phyloP scores from a whole-genome alignment of 2,888 invertebrate species.

The Lepidocyrtinus sp. region DNA sequence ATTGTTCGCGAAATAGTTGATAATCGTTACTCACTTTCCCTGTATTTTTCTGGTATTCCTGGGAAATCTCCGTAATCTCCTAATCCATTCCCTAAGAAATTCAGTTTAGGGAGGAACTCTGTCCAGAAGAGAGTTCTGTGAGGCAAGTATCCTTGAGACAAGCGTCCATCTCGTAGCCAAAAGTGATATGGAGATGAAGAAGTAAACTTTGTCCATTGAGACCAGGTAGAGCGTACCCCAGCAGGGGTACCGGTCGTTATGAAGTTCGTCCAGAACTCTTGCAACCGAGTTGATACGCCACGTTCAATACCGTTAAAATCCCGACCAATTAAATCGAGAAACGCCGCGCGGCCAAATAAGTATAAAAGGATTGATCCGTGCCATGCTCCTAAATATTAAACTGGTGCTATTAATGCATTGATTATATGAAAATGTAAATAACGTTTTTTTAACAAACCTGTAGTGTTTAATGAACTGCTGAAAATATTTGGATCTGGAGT shows the following conservation, averaged over 20 bases:
- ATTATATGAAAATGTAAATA: not conserved
- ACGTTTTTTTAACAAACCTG: conserved; percentile 53
- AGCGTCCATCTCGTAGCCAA: conserved; percentile 77
- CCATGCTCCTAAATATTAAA: conserved; percentile 63
- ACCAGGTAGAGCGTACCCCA: conserved; percentile 61
- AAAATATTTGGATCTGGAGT: conserved; percentile 69
- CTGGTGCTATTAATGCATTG: not conserved
- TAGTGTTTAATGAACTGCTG: conserved; percentile 66
- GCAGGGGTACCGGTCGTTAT: conserved; percentile 61
- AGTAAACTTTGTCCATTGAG: conserved; percentile 66
- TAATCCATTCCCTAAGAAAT: conserved; percentile 64
- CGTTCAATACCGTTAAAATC: conserved; percentile 77
- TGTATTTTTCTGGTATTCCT: conserved; percentile 63
- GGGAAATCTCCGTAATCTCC: conserved; percentile 62
- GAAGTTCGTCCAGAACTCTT: conserved; percentile 68
- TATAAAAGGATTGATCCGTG: conserved; percentile 69
- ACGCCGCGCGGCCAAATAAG: conserved; percentile 68
- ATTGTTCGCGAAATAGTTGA: not conserved
- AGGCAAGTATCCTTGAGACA: conserved; percentile 72
- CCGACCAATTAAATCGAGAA: conserved; percentile 75
- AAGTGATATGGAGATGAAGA: conserved; percentile 72
- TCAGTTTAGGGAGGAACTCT: conserved; percentile 72
- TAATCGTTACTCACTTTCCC: conserved; percentile 61
- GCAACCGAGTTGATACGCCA: conserved; percentile 60
- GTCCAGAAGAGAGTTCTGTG: conserved; percentile 73